Base-by-base conservation (phyloP, 2,113 vertebrate species). In the Columbina picui region DNA sequence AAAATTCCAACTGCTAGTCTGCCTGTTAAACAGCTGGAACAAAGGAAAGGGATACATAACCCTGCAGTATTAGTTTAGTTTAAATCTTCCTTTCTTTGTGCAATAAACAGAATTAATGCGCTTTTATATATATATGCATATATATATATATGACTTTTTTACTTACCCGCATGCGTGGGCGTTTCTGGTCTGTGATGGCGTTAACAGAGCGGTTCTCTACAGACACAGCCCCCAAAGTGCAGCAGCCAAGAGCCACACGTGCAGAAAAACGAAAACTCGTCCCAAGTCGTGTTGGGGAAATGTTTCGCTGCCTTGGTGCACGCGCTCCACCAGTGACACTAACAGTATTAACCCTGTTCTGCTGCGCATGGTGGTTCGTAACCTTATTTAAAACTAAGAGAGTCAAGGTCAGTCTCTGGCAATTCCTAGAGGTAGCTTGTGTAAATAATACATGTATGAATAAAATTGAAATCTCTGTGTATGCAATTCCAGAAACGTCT, bases 31-130 rank as follows among this genome's bases (percentile, higher is more conserved):
- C 60, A 85, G 83, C 86, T 49, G 21, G 67, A 84, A 65, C 45
- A 36, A 73, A 56, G 84, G 84, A 80, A 75, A 86, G 92, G 93
- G 79, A 71, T 60, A 38, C 68, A 12, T 80, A 74, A 43, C 64
- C 81, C 84, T 90, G 83, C 76, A 84, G 84, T 70, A 11, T 71
- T 91, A 79, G 25, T 39, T 55, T 13, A 14, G 81, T 36, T 88
- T 30, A 87, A 80, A 60, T 53, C 70, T 78, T 69, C 65, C 63
- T 73, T 57, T 74, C 90, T 91, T 89, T 74, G 92, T 96, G 92
- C 96, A 97, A 94, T 96, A 97, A 96, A 90, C 14, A 77, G 89
- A 53, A 86, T 77, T 65, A 47, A 36, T 89, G 74, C 60, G 94
- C 95, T 96, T 81, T 25, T 78, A 74, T 32, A 60, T 49, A 75